phyloP scores from a whole-genome alignment of 2,113 vertebrate genomes.

The Eonycteris spelaea region DNA sequence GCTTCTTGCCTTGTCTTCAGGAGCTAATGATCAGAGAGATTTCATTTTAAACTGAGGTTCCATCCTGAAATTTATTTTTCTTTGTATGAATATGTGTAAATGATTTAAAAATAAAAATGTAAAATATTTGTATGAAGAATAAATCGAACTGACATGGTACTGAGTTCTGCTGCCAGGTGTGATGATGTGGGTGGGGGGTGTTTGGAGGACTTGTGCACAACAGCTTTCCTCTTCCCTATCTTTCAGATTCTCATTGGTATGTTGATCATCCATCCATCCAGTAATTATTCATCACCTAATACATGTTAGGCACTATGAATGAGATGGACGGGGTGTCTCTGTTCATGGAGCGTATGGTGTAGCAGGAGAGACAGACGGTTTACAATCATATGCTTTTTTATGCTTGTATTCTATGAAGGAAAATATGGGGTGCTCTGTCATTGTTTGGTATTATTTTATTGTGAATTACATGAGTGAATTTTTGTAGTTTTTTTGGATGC shows the following conservation, averaged over 20 bases:
- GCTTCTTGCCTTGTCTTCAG: slow-evolving; percentile 59
- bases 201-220: background rate
- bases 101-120: slow-evolving; percentile 77
- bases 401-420: background rate
- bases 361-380: background rate
- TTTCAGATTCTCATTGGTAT: background rate
- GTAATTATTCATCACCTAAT: background rate
- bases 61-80: slow-evolving; percentile 75
- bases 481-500: background rate
- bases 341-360: background rate
- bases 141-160: slow-evolving; percentile 30
- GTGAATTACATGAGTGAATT: background rate
- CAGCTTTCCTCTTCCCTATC: background rate
- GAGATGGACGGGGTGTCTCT: background rate
- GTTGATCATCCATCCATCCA: background rate
- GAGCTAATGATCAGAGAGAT: slow-evolving; percentile 62
- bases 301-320: background rate
- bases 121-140: slow-evolving; percentile 76
- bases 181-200: background rate
- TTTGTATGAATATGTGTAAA: slow-evolving; percentile 77
- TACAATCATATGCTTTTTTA: background rate
- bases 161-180: background rate
- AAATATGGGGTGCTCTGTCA: background rate
- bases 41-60: slow-evolving; percentile 57
- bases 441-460: background rate